Percentiles rank a stretch among this genome's conserved stretches.
phyloP scores from a whole-genome alignment of 2,888 invertebrate genomes.

The Troides helena region DNA sequence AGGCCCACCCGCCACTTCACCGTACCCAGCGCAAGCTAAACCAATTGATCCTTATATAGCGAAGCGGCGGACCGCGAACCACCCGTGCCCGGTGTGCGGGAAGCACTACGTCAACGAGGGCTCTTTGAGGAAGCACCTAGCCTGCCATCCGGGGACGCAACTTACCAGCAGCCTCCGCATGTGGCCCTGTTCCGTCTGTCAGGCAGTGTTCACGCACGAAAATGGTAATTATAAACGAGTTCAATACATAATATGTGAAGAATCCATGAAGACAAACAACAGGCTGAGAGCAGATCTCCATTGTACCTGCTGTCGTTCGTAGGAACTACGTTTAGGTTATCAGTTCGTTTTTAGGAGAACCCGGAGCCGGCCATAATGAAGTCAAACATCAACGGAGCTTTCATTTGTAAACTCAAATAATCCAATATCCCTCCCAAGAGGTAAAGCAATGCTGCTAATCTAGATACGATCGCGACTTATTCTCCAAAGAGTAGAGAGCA shows the following conservation, averaged over 20 bases:
- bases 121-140: slow-evolving; percentile 85
- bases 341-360: no score
- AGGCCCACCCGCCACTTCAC: slow-evolving; percentile 83
- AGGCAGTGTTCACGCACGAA: slow-evolving; percentile 96
- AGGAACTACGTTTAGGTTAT: not conserved
- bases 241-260: not conserved
- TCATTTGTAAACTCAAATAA: no score
- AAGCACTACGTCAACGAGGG: slow-evolving; percentile 87
- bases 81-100: slow-evolving; percentile 96
- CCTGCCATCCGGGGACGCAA: slow-evolving; percentile 96
- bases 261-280: not conserved
- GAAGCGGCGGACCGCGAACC: slow-evolving; percentile 95
- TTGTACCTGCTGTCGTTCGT: not conserved
- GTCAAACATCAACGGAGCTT: no score
- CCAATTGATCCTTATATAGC: slow-evolving; percentile 90
- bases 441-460: no score
- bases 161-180: slow-evolving; percentile 92
- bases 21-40: slow-evolving; percentile 79
- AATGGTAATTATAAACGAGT: slow-evolving; percentile 85
- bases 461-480: no score
- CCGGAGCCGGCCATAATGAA: no score
- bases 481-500: no score
- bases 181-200: slow-evolving; percentile 98
- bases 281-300: not conserved
- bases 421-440: no score